Base-by-base conservation (phyloP, 53 echinoderm and acorn worm genomes). In the Temnopleurus reevesii region DNA sequence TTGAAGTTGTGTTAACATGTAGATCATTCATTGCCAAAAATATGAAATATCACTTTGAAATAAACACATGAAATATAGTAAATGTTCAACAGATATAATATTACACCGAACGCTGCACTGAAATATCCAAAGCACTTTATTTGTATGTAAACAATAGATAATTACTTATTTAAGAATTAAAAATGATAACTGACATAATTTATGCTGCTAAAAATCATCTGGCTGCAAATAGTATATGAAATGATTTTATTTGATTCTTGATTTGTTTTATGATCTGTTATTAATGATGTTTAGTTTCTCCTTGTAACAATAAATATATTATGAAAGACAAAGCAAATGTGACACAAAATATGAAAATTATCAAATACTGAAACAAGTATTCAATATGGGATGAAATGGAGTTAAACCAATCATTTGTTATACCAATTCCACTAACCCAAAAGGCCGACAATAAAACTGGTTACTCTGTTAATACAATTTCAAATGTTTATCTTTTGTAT, bases 21-120 rank as follows among this genome's bases (percentile, higher is more conserved):
- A 5, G 15, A 18, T 71, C 38, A 71, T 71, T 71, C 71, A 71
- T 71, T 71, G 71, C 71, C 71, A 71, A 71, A 60, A 71, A 36
- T 71, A 71, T 71, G 41, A 41, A 64, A 64, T 64, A 15, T 1
- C 15, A 60, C 2, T 8, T 31, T 64, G 15, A 64, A 31, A 21
- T 41, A 0, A 41, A 71, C 19, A 12, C 35, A 13, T 60, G 29
- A 60, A 60, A 33, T 60, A 26, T 3, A 34, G 18, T 33, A 64
- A 9, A 27, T 27, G 28, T 64, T 64, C 10, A n/a, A 71, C 18
- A 30, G 8, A n/a, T n/a, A n/a, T 31, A 23, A n/a, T 18, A 36
- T 21, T 21, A 38, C 71, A 38, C 21, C 21, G 4, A 41, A 71
- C 21, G 71, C 71, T 71, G 71, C 71, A 71, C 71, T 41, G 71